Percentiles rank a stretch among this genome's conserved stretches.
phyloP scores from a whole-genome alignment of 2,888 invertebrate genomes.

The Drosophila ochracea region DNA sequence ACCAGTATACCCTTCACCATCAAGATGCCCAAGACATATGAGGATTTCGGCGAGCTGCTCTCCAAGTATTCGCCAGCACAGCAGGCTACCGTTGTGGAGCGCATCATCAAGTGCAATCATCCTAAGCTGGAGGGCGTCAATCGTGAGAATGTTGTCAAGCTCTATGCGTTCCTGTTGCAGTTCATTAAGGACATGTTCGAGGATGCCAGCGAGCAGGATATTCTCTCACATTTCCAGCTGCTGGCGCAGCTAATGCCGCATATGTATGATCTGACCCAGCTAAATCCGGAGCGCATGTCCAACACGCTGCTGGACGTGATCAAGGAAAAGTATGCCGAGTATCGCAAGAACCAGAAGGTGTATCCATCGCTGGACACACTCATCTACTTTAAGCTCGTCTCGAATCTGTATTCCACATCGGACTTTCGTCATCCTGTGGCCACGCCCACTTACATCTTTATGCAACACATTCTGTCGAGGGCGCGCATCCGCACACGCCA shows the following conservation, averaged over 20 bases:
- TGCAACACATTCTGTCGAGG: slow-evolving; percentile 91
- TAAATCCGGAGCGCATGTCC: slow-evolving; percentile 89
- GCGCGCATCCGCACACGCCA: slow-evolving; percentile 88
- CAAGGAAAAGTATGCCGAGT: slow-evolving; percentile 90
- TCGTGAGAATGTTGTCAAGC: slow-evolving; percentile 90
- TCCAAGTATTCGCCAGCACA: slow-evolving; percentile 88
- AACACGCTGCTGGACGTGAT: slow-evolving; percentile 89
- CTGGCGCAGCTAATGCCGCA: slow-evolving; percentile 87
- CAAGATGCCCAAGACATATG: slow-evolving; percentile 88
- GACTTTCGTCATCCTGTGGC: slow-evolving; percentile 95
- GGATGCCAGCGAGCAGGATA: slow-evolving; percentile 82
- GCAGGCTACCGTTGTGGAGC: slow-evolving; percentile 90
- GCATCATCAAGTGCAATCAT: slow-evolving; percentile 95
- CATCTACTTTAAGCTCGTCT: slow-evolving; percentile 92
- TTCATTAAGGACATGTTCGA: slow-evolving; percentile 90
- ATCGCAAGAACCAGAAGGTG: slow-evolving; percentile 87
- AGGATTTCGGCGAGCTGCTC: slow-evolving; percentile 88
- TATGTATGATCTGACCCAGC: slow-evolving; percentile 90
- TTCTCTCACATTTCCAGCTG: slow-evolving; percentile 87
- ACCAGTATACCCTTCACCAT: slow-evolving; percentile 86
- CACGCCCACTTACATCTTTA: slow-evolving; percentile 93
- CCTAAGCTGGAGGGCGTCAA: slow-evolving; percentile 92
- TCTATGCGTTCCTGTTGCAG: slow-evolving; percentile 92
- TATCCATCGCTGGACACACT: slow-evolving; percentile 90
- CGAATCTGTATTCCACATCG: slow-evolving; percentile 94